Evolutionary conservation across 1,140 invertebrate species (phyloP), one percentile per base, ranked within the genome.

Genomic region (Nebria ingens): DNA sequence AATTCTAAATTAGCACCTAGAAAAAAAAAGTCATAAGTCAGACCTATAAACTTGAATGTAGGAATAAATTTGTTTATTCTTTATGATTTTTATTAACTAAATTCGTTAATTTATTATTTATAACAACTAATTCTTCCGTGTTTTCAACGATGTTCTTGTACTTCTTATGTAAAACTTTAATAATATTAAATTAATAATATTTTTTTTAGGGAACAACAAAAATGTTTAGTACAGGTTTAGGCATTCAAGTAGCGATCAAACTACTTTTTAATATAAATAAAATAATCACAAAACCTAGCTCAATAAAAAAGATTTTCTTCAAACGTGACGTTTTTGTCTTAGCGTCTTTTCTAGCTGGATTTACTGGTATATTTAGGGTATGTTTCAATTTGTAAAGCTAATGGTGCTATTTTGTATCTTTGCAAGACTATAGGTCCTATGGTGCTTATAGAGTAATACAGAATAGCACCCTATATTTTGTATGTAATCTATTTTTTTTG

Each of bases 361-460:
- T 84, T 62, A 72, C 79, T 2, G 76, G 75, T 19, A 58, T 84
- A 17, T 86, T 80, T 62, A 80, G 79, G 67, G 83, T 82, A 71
- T 9, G 19, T 57, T 59, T 55, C 25, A 34, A 42, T 42, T 11
- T 11, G 40, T 19, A 19, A 19, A 21, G 19, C 29, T 29, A n/a
- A 23, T 12, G 15, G 25, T 25, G 21, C 13, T 15, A 53, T 23
- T 13, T 23, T 23, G n/a, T 2, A 9, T 17, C 15, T 15, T 13
- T n/a, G n/a, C n/a, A n/a, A n/a, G n/a, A n/a, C n/a, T n/a, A n/a
- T n/a, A n/a, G n/a, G 19, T n/a, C 20, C 12, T 21, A 2, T 50
- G 9, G 2, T 17, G 15, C 15, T 55, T 55, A 51, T 6, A 17
- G 13, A 20, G n/a, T n/a, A n/a, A n/a, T n/a, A n/a, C n/a, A n/a